phyloP scores from a whole-genome alignment of 2,113 vertebrate species.

The Strigops habroptila region DNA sequence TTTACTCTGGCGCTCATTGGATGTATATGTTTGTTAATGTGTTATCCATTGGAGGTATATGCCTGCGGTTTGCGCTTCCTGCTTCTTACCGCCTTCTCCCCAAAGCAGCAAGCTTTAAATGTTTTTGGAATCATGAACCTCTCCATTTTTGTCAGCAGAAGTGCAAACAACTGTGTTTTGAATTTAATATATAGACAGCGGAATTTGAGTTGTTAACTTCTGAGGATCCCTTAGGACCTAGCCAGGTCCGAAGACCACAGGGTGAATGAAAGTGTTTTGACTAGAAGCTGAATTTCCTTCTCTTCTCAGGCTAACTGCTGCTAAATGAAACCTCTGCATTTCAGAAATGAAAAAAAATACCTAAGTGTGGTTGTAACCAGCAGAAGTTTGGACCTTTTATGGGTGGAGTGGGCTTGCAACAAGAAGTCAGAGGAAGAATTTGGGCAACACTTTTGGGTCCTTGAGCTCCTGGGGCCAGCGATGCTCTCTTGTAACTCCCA shows the following conservation, averaged over 20 bases:
- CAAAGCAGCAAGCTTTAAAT: neutral
- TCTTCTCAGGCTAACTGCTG: neutral
- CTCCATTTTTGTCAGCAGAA: neutral
- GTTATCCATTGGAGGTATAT: neutral
- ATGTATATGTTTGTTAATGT: neutral
- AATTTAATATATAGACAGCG: neutral
- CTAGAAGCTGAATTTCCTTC: neutral
- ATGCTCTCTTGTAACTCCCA: neutral
- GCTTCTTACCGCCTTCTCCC: neutral
- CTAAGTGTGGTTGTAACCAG: neutral
- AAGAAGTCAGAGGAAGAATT: neutral
- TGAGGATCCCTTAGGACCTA: neutral
- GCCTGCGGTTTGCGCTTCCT: neutral
- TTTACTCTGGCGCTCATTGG: neutral
- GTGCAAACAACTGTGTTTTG: accelerated
- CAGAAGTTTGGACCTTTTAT: neutral
- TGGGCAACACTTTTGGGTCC: neutral
- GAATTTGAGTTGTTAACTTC: neutral
- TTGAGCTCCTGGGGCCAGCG: neutral
- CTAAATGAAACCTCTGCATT: neutral
- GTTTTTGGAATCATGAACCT: neutral
- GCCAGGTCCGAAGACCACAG: neutral
- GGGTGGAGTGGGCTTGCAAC: neutral
- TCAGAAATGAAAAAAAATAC: neutral
- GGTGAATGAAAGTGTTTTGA: neutral